phyloP scores from a whole-genome alignment of 2,888 invertebrate species.

The Malthinus flaveolus region DNA sequence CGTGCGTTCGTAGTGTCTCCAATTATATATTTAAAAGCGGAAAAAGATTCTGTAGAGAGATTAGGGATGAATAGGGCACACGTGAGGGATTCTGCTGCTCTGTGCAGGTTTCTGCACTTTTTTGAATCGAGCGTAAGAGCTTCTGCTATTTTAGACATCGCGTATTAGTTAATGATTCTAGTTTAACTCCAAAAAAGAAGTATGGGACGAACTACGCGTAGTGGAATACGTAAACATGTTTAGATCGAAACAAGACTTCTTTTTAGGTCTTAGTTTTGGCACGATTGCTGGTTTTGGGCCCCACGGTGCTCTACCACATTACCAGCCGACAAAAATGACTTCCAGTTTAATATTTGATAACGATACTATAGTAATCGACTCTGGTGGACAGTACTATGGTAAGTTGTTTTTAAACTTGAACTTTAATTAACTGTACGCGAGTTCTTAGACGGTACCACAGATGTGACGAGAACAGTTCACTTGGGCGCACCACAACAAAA shows the following conservation, averaged over 20 bases:
- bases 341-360: constrained; percentile 70
- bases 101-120: constrained; percentile 82
- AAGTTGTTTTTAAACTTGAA: constrained; percentile 21
- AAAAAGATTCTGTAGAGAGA: constrained; percentile 81
- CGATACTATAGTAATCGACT: constrained; percentile 86
- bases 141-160: neutral
- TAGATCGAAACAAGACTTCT: constrained; percentile 70
- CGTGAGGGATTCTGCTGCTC: constrained; percentile 83
- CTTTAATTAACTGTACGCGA: neutral
- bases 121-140: constrained; percentile 66
- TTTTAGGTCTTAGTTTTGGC: constrained; percentile 76
- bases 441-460: constrained; percentile 83
- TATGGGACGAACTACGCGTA: constrained; percentile 69
- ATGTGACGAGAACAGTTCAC: constrained; percentile 87
- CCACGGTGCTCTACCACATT: constrained; percentile 88
- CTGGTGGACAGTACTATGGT: constrained; percentile 92
- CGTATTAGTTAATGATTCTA: constrained; percentile 29
- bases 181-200: constrained; percentile 41
- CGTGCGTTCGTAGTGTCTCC: constrained; percentile 71
- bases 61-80: constrained; percentile 84
- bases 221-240: constrained; percentile 72
- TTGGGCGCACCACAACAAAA: constrained; percentile 76
- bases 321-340: constrained; percentile 70
- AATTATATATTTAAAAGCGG: constrained; percentile 81
- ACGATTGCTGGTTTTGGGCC: constrained; percentile 87